Evolutionary conservation across 2,797 vertebrate genomes (phyloP).

Genomic region (Sibirionetta formosa): DNA sequence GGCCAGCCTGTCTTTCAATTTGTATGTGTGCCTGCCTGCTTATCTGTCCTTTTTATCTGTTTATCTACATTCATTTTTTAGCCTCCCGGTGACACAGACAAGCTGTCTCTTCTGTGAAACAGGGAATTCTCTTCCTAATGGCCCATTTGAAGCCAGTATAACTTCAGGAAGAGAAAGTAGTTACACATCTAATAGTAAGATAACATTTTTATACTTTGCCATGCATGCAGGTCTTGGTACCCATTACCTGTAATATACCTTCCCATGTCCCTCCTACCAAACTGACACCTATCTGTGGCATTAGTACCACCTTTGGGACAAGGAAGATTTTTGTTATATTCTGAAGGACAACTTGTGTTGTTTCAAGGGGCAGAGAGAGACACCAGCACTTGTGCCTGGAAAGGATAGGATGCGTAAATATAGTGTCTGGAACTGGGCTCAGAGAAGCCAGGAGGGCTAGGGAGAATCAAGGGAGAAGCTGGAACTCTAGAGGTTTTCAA

Average conservation of each 20-base stretch:
- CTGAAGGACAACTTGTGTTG: neutral
- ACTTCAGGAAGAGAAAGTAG: neutral
- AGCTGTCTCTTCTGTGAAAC: neutral
- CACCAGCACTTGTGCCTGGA: neutral
- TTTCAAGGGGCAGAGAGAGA: neutral
- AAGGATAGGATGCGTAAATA: neutral
- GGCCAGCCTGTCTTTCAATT: neutral
- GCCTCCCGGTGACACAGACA: neutral
- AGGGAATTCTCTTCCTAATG: neutral
- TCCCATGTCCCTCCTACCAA: neutral
- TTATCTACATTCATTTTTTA: neutral
- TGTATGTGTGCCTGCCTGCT: neutral
- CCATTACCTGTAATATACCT: neutral
- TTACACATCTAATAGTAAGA: neutral
- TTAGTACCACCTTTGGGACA: neutral
- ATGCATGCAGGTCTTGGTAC: neutral
- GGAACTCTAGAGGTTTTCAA: neutral
- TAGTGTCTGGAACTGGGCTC: neutral
- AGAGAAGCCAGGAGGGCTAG: neutral
- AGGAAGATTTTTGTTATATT: neutral
- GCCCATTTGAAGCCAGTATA: neutral
- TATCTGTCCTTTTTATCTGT: neutral
- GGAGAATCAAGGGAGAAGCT: neutral
- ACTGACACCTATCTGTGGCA: neutral
- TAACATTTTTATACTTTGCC: neutral